Evolutionary conservation across 1,140 invertebrate genomes (phyloP), one percentile per base, ranked within the genome.

Genomic region (Sitobion miscanthi): DNA sequence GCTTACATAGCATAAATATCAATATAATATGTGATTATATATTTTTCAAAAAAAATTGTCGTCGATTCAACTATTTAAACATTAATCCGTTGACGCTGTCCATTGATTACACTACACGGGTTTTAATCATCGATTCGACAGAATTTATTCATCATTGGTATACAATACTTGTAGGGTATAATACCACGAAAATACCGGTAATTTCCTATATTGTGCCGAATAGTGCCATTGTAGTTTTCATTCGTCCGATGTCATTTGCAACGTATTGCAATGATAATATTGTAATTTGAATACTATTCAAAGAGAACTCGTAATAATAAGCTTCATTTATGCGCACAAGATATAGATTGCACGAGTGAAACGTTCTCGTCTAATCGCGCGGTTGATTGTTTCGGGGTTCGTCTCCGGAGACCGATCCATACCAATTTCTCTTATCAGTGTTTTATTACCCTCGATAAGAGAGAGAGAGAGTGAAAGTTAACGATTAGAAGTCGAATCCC

Each of bases 381-480:
- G 25, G 88, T 47, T 91, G 69, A 91, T 91, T 77, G 90, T 91
- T 91, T 77, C 9, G 38, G 42, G 69, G 45, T 89, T 42, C 17
- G 90, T 91, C 90, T 45, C 90, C 38, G 42, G 90, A 54, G 90
- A 91, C 90, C 90, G 23, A 77, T 77, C 62, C 77, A n/a, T 20
- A 52, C 57, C 38, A 91, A 47, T 91, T n/a, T 45, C n/a, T 35
- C 38, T 91, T 91, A 91, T 91, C 90, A 91, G 42, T n/a, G 90
- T 23, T 77, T 77, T 69, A 91, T n/a, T 30, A 7, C 42, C 30
- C 9, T 25, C 47, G 62, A 91, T 91, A 91, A 91, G 21, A 91
- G 42, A 91, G 21, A 91, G 42, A 25, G 23, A 91, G 35, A 35
- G 35, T 35, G 35, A 35, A 35, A 35, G 90, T 91, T 47, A 77